phyloP scores from a whole-genome alignment of 2,113 vertebrate genomes.

The Leucoraja erinaceus region DNA sequence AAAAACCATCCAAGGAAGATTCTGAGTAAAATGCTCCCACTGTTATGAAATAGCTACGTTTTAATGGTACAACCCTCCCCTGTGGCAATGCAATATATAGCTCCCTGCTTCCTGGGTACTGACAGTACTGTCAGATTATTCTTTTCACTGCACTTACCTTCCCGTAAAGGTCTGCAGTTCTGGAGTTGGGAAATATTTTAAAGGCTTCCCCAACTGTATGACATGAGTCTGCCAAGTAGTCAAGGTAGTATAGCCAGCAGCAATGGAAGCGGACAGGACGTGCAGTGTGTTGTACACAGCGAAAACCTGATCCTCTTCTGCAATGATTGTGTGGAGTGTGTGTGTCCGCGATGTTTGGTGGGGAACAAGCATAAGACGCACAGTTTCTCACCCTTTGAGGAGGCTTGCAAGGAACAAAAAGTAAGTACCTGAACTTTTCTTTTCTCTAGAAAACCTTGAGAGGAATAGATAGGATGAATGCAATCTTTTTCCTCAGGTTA shows the following conservation, averaged over 20 bases:
- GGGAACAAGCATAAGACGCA: not conserved
- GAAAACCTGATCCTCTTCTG: slow-evolving; percentile 28
- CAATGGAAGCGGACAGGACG: not conserved
- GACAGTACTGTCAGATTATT: not conserved
- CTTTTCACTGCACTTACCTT: not conserved
- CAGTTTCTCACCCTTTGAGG: not conserved
- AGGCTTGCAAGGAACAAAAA: not conserved
- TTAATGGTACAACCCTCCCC: not conserved
- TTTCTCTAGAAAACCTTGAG: too few relatives aligned
- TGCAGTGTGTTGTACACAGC: slow-evolving; percentile 6
- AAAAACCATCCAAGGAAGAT: not conserved
- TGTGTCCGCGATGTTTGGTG: slow-evolving; percentile 30
- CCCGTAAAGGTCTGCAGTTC: not conserved
- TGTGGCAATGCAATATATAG: not conserved
- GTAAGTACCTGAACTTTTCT: not conserved
- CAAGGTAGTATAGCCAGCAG: not conserved
- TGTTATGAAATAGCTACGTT: not conserved
- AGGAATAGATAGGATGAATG: too few relatives aligned
- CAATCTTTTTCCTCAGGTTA: too few relatives aligned
- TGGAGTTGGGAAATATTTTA: not conserved
- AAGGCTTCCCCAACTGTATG: not conserved
- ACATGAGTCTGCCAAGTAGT: not conserved
- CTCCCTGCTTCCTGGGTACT: not conserved
- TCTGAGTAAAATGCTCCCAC: not conserved
- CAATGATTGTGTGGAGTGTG: not conserved